These are phyloP conservation scores for Myotis davidii DNA, from an alignment of 2,113 vertebrate species.

Conservation along the genomic window DNA sequence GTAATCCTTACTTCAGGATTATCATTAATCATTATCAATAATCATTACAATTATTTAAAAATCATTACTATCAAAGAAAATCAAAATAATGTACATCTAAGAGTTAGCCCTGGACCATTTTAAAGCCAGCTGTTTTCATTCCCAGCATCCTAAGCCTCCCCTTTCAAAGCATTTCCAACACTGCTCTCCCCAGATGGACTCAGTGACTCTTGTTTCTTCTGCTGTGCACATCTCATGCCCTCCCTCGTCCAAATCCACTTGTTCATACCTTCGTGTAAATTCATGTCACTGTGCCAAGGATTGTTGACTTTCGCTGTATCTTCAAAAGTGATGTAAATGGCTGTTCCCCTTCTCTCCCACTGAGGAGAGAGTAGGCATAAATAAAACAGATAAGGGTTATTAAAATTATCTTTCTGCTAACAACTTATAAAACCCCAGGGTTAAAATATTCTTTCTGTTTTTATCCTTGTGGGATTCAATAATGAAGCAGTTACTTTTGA, in stretches of 20 bases:
- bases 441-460: constrained; percentile 14
- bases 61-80: not conserved
- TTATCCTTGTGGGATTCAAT: not conserved
- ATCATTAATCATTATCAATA: not conserved
- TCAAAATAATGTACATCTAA: not conserved
- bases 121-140: constrained; percentile 2
- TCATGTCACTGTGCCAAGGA: not conserved
- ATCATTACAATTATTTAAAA: not conserved
- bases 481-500: not conserved
- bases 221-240: not conserved
- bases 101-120: not conserved
- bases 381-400: not conserved
- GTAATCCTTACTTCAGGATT: too few species aligned
- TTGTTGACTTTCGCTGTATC: not conserved
- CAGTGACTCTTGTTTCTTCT: not conserved
- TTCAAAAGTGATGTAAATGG: not conserved
- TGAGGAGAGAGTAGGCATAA: not conserved
- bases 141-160: not conserved
- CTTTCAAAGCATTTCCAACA: not conserved
- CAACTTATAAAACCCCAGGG: not conserved
- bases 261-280: not conserved
- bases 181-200: not conserved
- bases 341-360: not conserved
- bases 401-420: not conserved
- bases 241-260: not conserved